Evolutionary conservation across 2,113 vertebrate genomes (phyloP), one percentile per base, ranked within the genome.

Genomic region (Rattus norvegicus): DNA sequence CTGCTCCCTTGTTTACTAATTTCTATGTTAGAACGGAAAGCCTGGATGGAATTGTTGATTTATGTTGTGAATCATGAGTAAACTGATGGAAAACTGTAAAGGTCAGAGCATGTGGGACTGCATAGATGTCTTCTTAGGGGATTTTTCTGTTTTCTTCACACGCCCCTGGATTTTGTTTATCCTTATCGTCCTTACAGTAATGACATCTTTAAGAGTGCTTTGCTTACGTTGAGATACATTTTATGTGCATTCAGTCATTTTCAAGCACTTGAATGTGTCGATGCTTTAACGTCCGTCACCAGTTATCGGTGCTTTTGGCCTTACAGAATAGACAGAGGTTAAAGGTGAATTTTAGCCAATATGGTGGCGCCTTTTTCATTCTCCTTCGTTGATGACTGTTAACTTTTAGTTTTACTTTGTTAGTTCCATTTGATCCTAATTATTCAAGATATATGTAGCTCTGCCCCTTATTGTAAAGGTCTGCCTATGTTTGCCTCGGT

Each of bases 31-130:
- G 85, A 93, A 95, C 76, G 85, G 96, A 87, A 97, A 98, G 43
- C 96, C 77, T 17, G n/a, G 4, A n/a, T 49, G 88, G 76, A 76
- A 90, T 97, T 97, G 59, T 97, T 95, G 95, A 96, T 97, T 95
- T 97, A 89, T 85, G 84, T 94, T 97, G 91, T 97, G 95, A 92
- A 84, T 97, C 91, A 92, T 94, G 92, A 96, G 75, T 95, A 91
- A 75, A 97, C 91, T 87, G 92, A 92, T 97, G 56, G 94, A 91
- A 96, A 96, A 91, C 79, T 92, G 77, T 94, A 92, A 97, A 95
- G 96, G 77, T 95, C 81, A 94, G 93, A 72, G 96, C 12, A 95
- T 85, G 76, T 87, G 65, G 96, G 95, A 95, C 73, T 92, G 81
- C 97, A 92, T 94, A 81, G 39, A 93, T 89, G 65, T 80, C 17